Evolutionary conservation across 2,797 vertebrate species (phyloP).

Genomic region (Ctenopoma kingsleyae): DNA sequence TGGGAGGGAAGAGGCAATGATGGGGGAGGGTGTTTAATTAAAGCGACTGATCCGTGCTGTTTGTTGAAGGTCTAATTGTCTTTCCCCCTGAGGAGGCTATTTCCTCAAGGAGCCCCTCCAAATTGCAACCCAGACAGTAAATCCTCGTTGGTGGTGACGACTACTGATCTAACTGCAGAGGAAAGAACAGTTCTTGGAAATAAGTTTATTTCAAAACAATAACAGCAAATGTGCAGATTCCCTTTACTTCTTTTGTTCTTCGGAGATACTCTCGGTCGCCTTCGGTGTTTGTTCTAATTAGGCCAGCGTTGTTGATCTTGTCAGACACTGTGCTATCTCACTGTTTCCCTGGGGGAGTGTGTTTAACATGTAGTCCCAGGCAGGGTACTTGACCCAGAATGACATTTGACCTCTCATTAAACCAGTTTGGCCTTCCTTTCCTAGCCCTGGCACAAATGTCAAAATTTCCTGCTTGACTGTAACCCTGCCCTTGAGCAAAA

Average conservation of each 20-base stretch:
- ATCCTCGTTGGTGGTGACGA: constrained; percentile 73
- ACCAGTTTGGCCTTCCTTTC: constrained; percentile 58
- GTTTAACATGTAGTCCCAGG: constrained; percentile 78
- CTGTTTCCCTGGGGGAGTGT: constrained; percentile 61
- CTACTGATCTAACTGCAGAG: constrained; percentile 57
- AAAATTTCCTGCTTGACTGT: constrained; percentile 42
- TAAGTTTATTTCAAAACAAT: constrained; percentile 68
- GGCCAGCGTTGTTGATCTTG: constrained; percentile 67
- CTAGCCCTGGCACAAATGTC: constrained; percentile 49
- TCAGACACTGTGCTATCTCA: constrained; percentile 65
- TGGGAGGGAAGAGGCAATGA: constrained; percentile 63
- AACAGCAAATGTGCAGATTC: constrained; percentile 52
- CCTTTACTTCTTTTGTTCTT: constrained; percentile 62
- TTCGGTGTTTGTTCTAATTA: constrained; percentile 78
- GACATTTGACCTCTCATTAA: constrained; percentile 79
- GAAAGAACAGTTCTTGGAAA: constrained; percentile 61
- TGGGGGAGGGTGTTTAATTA: constrained; percentile 85
- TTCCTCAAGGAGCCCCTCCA: constrained; percentile 76
- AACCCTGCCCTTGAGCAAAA: constrained; percentile 48
- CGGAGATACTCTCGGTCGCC: constrained; percentile 35
- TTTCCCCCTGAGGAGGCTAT: constrained; percentile 81
- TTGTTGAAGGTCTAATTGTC: constrained; percentile 87
- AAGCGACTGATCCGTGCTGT: constrained; percentile 84
- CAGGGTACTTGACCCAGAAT: constrained; percentile 75
- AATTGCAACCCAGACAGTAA: constrained; percentile 80